These are phyloP conservation scores for Meteorus colon DNA, from an alignment of 2,888 invertebrate genomes.

Conservation along the genomic window DNA sequence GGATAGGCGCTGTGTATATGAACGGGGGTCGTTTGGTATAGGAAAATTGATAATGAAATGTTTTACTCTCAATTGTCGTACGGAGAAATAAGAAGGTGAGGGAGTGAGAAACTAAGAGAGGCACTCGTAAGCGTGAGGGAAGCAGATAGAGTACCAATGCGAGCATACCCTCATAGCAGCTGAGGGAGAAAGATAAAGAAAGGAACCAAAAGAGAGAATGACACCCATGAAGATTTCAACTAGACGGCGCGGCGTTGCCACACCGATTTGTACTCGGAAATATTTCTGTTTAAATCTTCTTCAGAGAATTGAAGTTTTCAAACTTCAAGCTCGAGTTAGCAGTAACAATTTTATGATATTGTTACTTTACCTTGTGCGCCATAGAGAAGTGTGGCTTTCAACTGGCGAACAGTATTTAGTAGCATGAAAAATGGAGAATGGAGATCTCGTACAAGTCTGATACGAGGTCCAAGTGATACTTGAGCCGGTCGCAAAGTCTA, in stretches of 20 bases:
- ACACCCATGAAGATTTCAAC: slow-evolving; percentile 45
- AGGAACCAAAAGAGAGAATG: slow-evolving; percentile 44
- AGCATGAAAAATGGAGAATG: not conserved
- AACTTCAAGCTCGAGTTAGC: not conserved
- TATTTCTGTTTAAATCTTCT: not conserved
- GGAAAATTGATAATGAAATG: no score
- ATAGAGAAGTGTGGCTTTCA: no score
- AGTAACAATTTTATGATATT: no score
- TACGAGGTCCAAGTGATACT: slow-evolving; percentile 23
- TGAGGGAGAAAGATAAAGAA: slow-evolving; percentile 37
- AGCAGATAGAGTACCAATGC: not conserved
- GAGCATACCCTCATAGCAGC: not conserved
- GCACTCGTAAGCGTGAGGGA: not conserved
- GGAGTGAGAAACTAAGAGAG: not conserved
- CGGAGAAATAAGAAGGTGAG: not conserved
- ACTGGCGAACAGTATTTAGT: no score
- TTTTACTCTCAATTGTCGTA: not conserved
- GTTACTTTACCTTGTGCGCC: not conserved
- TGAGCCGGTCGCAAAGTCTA: slow-evolving; percentile 21
- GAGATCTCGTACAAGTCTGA: not conserved
- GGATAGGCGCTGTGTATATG: no score
- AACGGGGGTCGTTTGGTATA: no score
- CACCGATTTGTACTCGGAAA: slow-evolving; percentile 42
- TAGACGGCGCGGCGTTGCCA: slow-evolving; percentile 53
- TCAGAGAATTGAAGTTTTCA: not conserved